Evolutionary conservation across 2,888 invertebrate genomes (phyloP).

Genomic region (Pyrrhia umbra): DNA sequence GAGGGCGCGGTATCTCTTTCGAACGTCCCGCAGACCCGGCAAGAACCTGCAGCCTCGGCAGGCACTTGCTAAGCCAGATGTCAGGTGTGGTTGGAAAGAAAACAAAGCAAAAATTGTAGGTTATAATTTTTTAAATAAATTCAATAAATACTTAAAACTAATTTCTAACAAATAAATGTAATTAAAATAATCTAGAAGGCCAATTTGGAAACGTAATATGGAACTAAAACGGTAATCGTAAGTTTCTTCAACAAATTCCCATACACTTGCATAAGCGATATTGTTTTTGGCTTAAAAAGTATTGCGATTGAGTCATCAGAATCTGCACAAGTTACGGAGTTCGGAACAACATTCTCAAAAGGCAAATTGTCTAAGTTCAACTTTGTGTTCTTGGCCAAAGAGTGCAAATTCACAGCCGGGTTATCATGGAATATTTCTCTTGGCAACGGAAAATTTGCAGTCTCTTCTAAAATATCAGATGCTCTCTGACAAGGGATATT

Average conservation of each 20-base stretch:
- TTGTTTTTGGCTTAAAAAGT: conserved; percentile 72
- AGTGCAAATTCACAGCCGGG: conserved; percentile 45
- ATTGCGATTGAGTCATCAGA: conserved; percentile 67
- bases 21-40: too few relatives aligned
- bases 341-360: conserved; percentile 47
- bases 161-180: neutral
- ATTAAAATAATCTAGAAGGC: conserved; percentile 5
- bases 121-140: neutral
- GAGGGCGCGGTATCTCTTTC: too few relatives aligned
- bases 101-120: neutral
- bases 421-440: conserved; percentile 46
- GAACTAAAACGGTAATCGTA: conserved; percentile 72
- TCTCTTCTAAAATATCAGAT: conserved; percentile 70
- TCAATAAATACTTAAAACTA: conserved; percentile 34
- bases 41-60: too few relatives aligned
- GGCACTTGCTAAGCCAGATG: too few relatives aligned
- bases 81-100: too few relatives aligned
- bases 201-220: conserved; percentile 70
- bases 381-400: conserved; percentile 48
- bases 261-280: conserved; percentile 69
- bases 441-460: conserved; percentile 49
- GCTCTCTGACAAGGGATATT: conserved; percentile 73
- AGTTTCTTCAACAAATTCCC: conserved; percentile 74
- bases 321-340: conserved; percentile 60
- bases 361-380: conserved; percentile 55